Conservation (phyloP, 2,888 invertebrate species). For the Desoria tigrina region DNA sequence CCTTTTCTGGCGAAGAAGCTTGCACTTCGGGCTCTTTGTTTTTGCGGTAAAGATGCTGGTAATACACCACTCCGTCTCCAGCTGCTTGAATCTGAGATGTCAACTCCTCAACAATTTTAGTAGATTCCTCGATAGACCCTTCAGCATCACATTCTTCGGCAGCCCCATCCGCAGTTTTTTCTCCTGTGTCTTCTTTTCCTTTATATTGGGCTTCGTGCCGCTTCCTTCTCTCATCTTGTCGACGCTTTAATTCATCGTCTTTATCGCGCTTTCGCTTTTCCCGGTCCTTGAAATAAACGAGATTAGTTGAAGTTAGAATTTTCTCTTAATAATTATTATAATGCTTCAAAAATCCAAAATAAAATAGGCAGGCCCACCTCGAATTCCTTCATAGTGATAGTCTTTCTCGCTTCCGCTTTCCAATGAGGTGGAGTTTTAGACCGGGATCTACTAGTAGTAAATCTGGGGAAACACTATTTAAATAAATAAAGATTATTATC, state of each 20-base stretch:
- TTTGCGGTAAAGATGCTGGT: conserved; percentile 45
- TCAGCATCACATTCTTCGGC: conserved; percentile 17
- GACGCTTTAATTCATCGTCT: conserved; percentile 63
- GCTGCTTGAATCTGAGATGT: conserved; percentile 42
- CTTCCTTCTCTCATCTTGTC: conserved; percentile 62
- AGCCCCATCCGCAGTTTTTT: conserved; percentile 24
- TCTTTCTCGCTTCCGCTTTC: conserved; percentile 82
- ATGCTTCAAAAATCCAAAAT: not conserved
- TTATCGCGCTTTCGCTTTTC: conserved; percentile 60
- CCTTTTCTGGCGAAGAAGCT: not conserved
- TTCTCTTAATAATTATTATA: not conserved
- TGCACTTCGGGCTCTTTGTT: not conserved
- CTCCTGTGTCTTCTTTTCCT: conserved; percentile 3
- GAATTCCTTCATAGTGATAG: conserved; percentile 78
- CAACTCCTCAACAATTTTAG: conserved; percentile 36
- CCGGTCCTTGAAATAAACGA: conserved; percentile 38
- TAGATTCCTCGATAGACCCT: conserved; percentile 1
- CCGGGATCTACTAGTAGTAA: conserved; percentile 64
- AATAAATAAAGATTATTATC: not conserved
- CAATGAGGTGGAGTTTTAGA: conserved; percentile 92
- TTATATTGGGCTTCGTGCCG: conserved; percentile 60
- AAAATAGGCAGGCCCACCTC: conserved; percentile 61
- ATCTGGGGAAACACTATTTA: conserved; percentile 47
- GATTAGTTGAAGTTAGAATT: conserved; percentile 21
- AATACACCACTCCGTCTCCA: conserved; percentile 49